Evolutionary conservation across 2,797 vertebrate species (phyloP), one percentile per base, ranked within the genome.

Genomic region (Pantherophis vulpinus): DNA sequence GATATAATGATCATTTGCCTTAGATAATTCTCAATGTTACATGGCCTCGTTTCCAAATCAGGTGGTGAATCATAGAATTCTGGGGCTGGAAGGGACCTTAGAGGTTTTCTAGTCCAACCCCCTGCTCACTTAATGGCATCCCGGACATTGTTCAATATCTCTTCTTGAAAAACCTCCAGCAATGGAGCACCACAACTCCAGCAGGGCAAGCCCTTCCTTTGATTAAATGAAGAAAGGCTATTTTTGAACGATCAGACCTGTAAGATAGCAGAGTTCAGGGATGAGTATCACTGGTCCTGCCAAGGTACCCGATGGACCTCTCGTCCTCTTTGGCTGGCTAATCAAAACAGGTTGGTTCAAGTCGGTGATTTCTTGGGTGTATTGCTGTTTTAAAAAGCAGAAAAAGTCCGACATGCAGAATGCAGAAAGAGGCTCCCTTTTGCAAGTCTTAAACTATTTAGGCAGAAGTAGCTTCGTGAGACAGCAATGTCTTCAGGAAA

Each of bases 261-360:
- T 99, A 2, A 99, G 97, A 94, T 98, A 99, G 98, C 99, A 99
- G 90, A 99, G 98, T 93, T 99, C 99, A 2, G 99, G 99, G 87
- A 99, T 96, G 1, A 99, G 98, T 97, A 98, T 95, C 42, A 98
- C 98, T 0, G 99, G 98, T 42, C 98, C 98, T 1, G 97, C 95
- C 27, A 98, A 92, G 0, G 95, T 90, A 5, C n/a, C 98, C 29
- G 98, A 98, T 0, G 97, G 23, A 2, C 98, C 97, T 13, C 97
- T 97, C 70, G 9, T 92, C 91, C 90, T 98, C 96, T 97, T 99
- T 59, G 98, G 96, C 10, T 98, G 97, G 95, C 98, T 99, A 91
- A 99, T 92, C 95, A 99, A 96, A 42, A 99, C 98, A 0, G 98
- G 98, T 95, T 99, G 99, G 91, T 98, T 98, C 61, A 94, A 86